phyloP scores from a whole-genome alignment of 2,113 vertebrate genomes.

The Pteruthius melanotis region DNA sequence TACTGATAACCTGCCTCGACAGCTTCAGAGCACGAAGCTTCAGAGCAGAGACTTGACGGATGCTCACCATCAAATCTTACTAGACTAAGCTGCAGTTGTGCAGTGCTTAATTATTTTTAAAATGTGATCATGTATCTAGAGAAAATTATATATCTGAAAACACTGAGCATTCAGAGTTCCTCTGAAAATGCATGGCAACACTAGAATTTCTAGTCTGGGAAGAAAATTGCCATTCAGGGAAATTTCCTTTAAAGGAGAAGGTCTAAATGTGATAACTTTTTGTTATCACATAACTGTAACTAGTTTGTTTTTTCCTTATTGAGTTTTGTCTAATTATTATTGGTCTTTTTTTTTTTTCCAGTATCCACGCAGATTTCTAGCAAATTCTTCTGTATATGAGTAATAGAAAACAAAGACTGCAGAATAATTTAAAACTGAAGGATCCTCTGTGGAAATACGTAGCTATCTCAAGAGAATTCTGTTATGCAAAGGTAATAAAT shows the following conservation, averaged over 20 bases:
- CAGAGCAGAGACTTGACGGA: not conserved
- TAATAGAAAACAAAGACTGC: not conserved
- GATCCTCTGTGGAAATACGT: not conserved
- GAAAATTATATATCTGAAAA: not conserved
- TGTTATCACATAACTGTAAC: too few species aligned
- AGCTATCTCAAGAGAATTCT: conserved; percentile 27
- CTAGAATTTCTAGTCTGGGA: not conserved
- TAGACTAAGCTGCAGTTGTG: not conserved
- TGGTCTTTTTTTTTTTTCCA: not conserved
- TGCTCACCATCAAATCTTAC: not conserved
- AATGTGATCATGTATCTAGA: not conserved
- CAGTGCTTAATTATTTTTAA: not conserved
- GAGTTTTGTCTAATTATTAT: not conserved
- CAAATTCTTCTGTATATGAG: not conserved
- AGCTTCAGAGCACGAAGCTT: not conserved
- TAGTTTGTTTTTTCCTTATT: not conserved
- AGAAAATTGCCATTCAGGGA: not conserved
- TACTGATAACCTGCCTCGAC: not conserved
- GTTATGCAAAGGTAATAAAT: conserved; percentile 43
- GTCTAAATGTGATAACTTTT: not conserved
- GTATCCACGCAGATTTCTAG: not conserved
- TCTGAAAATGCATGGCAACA: not conserved
- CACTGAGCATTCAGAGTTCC: not conserved
- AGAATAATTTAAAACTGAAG: not conserved
- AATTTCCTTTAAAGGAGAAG: not conserved